Percentiles rank a stretch among this genome's conserved stretches.
phyloP scores from a whole-genome alignment of 2,888 invertebrate species.

The Thyatira batis region DNA sequence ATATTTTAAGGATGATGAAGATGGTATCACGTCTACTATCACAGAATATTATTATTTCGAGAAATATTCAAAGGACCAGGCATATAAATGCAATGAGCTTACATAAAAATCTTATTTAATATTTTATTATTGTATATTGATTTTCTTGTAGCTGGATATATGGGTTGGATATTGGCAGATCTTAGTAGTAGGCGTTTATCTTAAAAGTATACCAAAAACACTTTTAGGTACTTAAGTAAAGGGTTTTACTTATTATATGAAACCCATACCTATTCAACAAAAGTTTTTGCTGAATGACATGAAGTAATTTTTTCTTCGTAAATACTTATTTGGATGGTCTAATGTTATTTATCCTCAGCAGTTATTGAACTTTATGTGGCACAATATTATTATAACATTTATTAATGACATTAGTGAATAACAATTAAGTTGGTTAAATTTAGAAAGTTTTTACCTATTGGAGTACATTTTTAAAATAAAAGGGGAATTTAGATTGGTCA shows the following conservation, averaged over 20 bases:
- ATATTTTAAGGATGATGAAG: constrained; percentile 62
- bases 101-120: constrained; percentile 40
- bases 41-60: constrained; percentile 79
- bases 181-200: constrained; percentile 40
- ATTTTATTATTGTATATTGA: constrained; percentile 36
- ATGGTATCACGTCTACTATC: constrained; percentile 81
- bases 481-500: constrained; percentile 30
- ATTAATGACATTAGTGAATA: neutral
- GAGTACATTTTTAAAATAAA: neutral
- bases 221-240: constrained; percentile 24
- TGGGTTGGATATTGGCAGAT: constrained; percentile 34
- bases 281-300: neutral
- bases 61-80: constrained; percentile 54
- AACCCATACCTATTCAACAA: constrained; percentile 14
- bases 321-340: neutral
- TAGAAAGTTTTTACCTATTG: neutral
- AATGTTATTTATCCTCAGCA: neutral
- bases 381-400: neutral
- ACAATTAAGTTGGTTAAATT: neutral
- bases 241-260: constrained; percentile 30
- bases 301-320: constrained; percentile 7
- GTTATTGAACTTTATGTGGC: neutral
- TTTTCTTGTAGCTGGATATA: constrained; percentile 22
- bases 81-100: constrained; percentile 55
- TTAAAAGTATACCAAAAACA: constrained; percentile 35